A percentile compares a stretch with the other conserved stretches of the same genome.
Conservation (phyloP, 2,797 vertebrate genomes). For the Sphenopsis melanotis region DNA sequence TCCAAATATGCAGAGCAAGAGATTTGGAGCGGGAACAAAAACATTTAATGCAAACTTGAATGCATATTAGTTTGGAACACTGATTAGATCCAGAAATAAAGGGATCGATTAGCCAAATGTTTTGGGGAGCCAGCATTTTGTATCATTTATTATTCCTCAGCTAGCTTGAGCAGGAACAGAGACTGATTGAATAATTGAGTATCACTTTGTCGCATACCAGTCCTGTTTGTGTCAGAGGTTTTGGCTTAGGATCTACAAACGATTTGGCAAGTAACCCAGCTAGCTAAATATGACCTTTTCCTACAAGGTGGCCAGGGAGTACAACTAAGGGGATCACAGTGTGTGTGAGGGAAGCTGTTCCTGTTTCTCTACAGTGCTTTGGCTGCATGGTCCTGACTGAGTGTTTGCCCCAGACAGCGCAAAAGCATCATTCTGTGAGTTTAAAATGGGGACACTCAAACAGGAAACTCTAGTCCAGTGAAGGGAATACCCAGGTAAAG, state of each 20-base stretch:
- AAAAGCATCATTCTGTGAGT: not conserved
- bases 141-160: not conserved
- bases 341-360: not conserved
- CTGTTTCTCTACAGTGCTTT: not conserved
- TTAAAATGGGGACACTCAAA: not conserved
- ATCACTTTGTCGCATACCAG: not conserved
- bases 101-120: not conserved
- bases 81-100: conserved; percentile 42
- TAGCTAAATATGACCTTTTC: not conserved
- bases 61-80: not conserved
- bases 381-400: not conserved
- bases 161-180: not conserved
- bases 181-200: not conserved
- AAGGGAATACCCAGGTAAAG: not conserved
- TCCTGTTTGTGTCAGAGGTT: not conserved
- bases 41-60: not conserved
- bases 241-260: not conserved
- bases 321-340: not conserved
- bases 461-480: not conserved
- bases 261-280: not conserved
- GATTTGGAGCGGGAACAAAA: conserved; percentile 6
- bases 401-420: not conserved
- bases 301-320: not conserved
- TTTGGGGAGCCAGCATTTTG: not conserved
- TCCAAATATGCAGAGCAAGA: not conserved